Percentiles rank a stretch among this genome's conserved stretches.
Conservation (phyloP, 2,113 vertebrate genomes). For the Pheucticus melanocephalus region DNA sequence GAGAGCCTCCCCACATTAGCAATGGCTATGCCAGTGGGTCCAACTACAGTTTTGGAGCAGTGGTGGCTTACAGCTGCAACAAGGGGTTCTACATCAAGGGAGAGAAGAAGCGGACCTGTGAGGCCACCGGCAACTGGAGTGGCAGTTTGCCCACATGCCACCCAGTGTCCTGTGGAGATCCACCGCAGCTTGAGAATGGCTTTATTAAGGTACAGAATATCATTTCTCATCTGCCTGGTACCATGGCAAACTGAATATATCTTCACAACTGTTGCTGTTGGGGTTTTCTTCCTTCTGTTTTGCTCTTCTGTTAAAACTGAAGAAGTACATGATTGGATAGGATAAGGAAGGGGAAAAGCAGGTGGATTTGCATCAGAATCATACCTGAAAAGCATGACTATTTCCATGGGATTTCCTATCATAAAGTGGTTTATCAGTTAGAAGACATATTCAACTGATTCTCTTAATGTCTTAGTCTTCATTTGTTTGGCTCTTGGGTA, state of each 20-base stretch:
- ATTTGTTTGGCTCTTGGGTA: not conserved
- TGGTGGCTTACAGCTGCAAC: constrained; percentile 94
- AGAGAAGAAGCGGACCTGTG: constrained; percentile 92
- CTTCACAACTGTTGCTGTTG: not conserved
- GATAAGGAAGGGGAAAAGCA: not conserved
- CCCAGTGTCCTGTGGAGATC: constrained; percentile 85
- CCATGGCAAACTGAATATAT: not conserved
- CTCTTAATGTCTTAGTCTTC: not conserved
- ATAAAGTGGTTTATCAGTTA: not conserved
- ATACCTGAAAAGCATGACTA: not conserved
- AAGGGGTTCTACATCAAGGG: constrained; percentile 91
- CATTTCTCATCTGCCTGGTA: not conserved
- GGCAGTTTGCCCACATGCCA: constrained; percentile 85
- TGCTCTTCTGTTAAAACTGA: not conserved
- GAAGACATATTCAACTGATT: not conserved
- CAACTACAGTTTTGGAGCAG: constrained; percentile 93
- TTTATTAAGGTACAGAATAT: constrained; percentile 80
- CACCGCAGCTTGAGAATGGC: constrained; percentile 83
- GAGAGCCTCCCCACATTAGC: constrained; percentile 81
- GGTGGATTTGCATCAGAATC: not conserved
- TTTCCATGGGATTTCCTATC: not conserved
- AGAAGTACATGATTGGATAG: not conserved
- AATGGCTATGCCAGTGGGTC: constrained; percentile 88
- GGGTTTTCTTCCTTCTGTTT: not conserved
- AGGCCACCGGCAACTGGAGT: constrained; percentile 92